A percentile compares a stretch with the other conserved stretches of the same genome.
These are phyloP conservation scores for Drosophila punjabiensis DNA, from an alignment of 1,140 invertebrate species.

Conservation along the genomic window DNA sequence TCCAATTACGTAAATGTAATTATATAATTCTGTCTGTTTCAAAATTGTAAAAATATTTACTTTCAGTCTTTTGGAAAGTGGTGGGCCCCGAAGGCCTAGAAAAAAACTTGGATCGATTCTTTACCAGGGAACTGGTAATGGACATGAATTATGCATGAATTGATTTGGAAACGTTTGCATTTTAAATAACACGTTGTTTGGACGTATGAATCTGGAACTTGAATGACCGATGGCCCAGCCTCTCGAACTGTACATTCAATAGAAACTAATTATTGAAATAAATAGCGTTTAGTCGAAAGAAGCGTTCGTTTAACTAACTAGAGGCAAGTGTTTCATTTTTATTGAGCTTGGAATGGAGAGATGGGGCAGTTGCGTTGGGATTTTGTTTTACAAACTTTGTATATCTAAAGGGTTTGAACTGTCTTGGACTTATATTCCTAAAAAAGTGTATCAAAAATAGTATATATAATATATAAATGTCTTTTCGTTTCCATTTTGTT, in stretches of 20 bases:
- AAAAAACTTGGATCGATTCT: too few relatives aligned
- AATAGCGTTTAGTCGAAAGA: slow-evolving; percentile 69
- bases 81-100: too few relatives aligned
- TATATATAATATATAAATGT: neutral
- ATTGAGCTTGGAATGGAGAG: slow-evolving; percentile 45
- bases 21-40: too few relatives aligned
- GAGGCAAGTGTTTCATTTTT: slow-evolving; percentile 38
- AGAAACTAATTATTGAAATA: slow-evolving; percentile 72
- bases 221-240: slow-evolving; percentile 16
- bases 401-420: slow-evolving; percentile 13
- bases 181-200: too few relatives aligned
- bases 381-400: neutral
- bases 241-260: slow-evolving; percentile 46
- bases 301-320: slow-evolving; percentile 74
- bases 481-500: neutral
- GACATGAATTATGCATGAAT: too few relatives aligned
- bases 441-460: slow-evolving; percentile 33
- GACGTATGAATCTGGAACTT: slow-evolving; percentile 12
- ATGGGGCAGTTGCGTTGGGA: slow-evolving; percentile 29
- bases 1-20: too few relatives aligned
- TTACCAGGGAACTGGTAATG: too few relatives aligned
- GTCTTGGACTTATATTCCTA: neutral
- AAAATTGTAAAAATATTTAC: too few relatives aligned
- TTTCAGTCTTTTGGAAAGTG: too few relatives aligned
- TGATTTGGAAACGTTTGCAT: too few relatives aligned